These are phyloP conservation scores for Aphodius granarius DNA, from an alignment of 2,888 invertebrate species.

Conservation along the genomic window DNA sequence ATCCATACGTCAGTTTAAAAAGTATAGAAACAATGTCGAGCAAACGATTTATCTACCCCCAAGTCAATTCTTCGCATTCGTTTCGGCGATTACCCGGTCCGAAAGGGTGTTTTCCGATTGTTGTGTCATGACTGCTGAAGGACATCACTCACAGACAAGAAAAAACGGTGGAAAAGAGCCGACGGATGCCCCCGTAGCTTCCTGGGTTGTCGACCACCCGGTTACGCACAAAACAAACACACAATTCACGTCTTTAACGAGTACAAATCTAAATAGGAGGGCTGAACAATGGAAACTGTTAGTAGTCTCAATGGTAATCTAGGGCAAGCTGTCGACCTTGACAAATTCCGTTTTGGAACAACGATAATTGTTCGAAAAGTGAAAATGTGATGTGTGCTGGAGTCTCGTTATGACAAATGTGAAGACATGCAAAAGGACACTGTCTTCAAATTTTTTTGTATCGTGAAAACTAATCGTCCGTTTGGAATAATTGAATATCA, in stretches of 20 bases:
- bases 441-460: no score
- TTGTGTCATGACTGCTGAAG: not conserved
- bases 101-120: not conserved
- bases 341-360: not conserved
- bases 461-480: no score
- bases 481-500: not conserved
- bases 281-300: not conserved
- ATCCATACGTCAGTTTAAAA: not conserved
- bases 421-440: not conserved
- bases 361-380: not conserved
- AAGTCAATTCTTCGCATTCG: not conserved
- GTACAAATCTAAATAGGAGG: not conserved
- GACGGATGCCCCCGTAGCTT: not conserved
- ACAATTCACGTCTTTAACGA: not conserved
- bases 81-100: not conserved
- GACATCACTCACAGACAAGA: not conserved
- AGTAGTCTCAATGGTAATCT: not conserved
- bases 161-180: not conserved
- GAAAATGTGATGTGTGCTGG: not conserved
- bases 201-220: not conserved
- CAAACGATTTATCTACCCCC: not conserved
- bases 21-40: not conserved
- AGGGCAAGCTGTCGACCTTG: not conserved
- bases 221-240: not conserved
- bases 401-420: not conserved